Percentiles rank a stretch among this genome's conserved stretches.
These are phyloP conservation scores for Eulithis testata DNA, from an alignment of 2,888 invertebrate species.

Conservation along the genomic window DNA sequence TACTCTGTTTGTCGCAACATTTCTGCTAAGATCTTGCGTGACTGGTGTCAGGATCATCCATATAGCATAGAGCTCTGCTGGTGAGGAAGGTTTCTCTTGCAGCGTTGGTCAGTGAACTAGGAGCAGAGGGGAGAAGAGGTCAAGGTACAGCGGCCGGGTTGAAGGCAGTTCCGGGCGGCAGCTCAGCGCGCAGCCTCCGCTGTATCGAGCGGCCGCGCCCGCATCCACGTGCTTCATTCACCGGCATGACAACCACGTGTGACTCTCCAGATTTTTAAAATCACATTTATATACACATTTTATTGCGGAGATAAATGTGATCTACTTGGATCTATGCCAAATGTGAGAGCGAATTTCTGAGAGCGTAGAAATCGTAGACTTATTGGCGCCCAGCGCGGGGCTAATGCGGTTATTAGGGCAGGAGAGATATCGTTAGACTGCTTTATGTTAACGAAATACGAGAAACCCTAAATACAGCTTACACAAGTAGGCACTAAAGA, in stretches of 20 bases:
- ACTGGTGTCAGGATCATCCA: conserved; percentile 58
- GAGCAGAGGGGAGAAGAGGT: conserved; percentile 51
- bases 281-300: conserved; percentile 38
- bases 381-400: conserved; percentile 46
- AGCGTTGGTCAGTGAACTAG: conserved; percentile 48
- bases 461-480: too few species aligned
- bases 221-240: conserved; percentile 73
- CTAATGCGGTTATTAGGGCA: conserved; percentile 14
- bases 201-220: conserved; percentile 75
- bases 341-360: conserved; percentile 24
- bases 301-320: conserved; percentile 27
- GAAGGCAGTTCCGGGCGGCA: conserved; percentile 57
- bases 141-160: conserved; percentile 55
- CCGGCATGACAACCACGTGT: conserved; percentile 58
- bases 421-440: background rate
- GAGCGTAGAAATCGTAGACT: conserved; percentile 36
- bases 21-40: conserved; percentile 58
- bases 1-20: conserved; percentile 52
- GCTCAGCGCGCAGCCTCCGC: conserved; percentile 75
- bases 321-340: conserved; percentile 36
- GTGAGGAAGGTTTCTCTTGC: conserved; percentile 43
- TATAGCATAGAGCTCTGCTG: conserved; percentile 54
- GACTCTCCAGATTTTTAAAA: conserved; percentile 44
- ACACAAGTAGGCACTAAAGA: too few species aligned
- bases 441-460: background rate